phyloP scores from a whole-genome alignment of 2,797 vertebrate genomes.

The Hyperoplus lanceolatus region DNA sequence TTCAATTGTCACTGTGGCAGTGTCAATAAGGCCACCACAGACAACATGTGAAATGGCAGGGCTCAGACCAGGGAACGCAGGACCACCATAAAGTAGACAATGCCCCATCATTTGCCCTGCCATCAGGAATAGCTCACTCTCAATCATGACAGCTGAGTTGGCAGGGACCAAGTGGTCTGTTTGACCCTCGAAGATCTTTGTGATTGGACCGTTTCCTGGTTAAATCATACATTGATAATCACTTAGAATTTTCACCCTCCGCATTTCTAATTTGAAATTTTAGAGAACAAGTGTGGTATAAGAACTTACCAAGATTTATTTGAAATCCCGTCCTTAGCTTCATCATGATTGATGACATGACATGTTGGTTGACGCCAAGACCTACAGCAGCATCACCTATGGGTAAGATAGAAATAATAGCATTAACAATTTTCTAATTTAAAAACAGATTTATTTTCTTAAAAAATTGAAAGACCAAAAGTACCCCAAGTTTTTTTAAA shows the following conservation, averaged over 20 bases:
- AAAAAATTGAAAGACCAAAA: not conserved
- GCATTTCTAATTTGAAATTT: too few species aligned
- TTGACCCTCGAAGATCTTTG: not conserved
- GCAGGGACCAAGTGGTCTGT: not conserved
- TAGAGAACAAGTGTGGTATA: too few species aligned
- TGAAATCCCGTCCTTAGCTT: not conserved
- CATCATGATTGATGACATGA: not conserved
- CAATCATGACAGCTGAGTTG: not conserved
- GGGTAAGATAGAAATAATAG: not conserved
- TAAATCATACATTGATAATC: not conserved
- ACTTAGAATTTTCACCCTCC: not conserved
- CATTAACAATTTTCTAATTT: not conserved
- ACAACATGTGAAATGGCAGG: not conserved
- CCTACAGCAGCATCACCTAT: slow-evolving; percentile 1
- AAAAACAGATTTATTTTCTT: not conserved
- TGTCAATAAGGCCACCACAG: not conserved
- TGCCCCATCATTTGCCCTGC: not conserved
- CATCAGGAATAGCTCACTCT: not conserved
- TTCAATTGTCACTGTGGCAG: not conserved
- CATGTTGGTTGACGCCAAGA: not conserved
- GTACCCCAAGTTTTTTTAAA: not conserved
- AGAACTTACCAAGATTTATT: not conserved
- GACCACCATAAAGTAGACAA: not conserved
- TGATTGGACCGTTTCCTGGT: not conserved
- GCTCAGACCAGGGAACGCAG: not conserved